Base-by-base conservation (phyloP, 2,113 vertebrate species). In the Dipodomys ordii region DNA sequence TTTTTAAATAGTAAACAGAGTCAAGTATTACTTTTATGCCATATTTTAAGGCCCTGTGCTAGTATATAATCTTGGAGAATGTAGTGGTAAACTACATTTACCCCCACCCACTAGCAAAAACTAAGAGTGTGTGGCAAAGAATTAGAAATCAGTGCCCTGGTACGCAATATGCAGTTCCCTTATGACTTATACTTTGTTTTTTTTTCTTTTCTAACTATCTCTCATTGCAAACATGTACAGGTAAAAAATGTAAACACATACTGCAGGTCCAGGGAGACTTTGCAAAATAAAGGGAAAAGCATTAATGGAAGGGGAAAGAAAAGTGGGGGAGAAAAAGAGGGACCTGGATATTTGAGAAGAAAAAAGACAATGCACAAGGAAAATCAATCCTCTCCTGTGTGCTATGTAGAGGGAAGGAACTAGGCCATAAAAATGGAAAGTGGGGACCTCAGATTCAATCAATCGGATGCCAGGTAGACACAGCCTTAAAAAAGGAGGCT, bases 401-500 rank as follows among this genome's bases (percentile, higher is more conserved):
- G 71, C 87, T 91, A 49, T 39, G 53, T 69, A 80, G 10, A 69
- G 9, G 95, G 74, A 93, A 93, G 65, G 79, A 78, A 85, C 64
- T 60, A 92, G 64, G 72, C 86, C 76, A 83, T 91, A 92, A 92
- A 96, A 90, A 88, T 96, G 92, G 92, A 88, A 93, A 95, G 82
- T 86, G 86, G 44, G 71, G 74, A 88, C 60, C 88, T 95, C 83
- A 80, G 71, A 85, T 72, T 60, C 91, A 92, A 94, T 96, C 88
- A 96, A 49, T 90, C 3, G 18, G 81, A 83, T 83, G 88, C 76
- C 79, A 92, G 87, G 62, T 87, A 76, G 85, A 87, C 86, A 78
- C 2, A 7, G 39, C 80, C 93, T 90, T 93, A 86, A 95, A 94
- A 92, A 96, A 96, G 93, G 97, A 97, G 95, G 88, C 92, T 65